Percentiles rank a stretch among this genome's conserved stretches.
Conservation (phyloP, 2,797 vertebrate species). For the Mormyrus hasselquistii region DNA sequence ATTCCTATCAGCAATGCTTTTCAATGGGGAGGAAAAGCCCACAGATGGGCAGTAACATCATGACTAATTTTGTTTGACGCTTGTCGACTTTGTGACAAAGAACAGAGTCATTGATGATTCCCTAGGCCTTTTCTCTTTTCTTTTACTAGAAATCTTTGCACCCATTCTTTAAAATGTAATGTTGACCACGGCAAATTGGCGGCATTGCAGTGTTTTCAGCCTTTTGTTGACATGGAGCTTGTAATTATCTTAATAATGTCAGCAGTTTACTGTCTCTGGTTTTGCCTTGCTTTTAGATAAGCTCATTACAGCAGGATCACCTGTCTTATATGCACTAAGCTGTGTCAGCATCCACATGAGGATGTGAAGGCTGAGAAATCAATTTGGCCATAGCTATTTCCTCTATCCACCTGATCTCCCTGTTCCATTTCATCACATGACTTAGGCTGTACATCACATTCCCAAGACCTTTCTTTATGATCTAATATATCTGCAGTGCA, state of each 20-base stretch:
- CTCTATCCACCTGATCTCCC: not conserved
- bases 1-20: not conserved
- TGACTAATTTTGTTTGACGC: slow-evolving; percentile 1
- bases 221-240: not conserved
- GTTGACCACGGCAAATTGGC: not conserved
- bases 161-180: not conserved
- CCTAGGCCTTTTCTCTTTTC: not conserved
- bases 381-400: not conserved
- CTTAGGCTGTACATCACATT: not conserved
- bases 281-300: not conserved
- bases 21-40: not conserved
- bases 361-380: not conserved
- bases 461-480: not conserved
- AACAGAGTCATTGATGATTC: not conserved
- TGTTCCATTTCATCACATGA: not conserved
- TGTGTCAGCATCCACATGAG: not conserved
- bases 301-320: not conserved
- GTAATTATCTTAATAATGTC: not conserved
- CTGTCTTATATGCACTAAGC: not conserved
- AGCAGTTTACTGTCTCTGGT: not conserved
- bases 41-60: not conserved
- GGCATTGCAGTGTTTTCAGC: not conserved
- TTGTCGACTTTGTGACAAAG: not conserved
- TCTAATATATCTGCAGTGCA: not conserved
- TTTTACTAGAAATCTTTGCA: not conserved